Percentiles rank a stretch among this genome's conserved stretches.
phyloP scores from a whole-genome alignment of 2,888 invertebrate species.

The Diarsia brunnea region DNA sequence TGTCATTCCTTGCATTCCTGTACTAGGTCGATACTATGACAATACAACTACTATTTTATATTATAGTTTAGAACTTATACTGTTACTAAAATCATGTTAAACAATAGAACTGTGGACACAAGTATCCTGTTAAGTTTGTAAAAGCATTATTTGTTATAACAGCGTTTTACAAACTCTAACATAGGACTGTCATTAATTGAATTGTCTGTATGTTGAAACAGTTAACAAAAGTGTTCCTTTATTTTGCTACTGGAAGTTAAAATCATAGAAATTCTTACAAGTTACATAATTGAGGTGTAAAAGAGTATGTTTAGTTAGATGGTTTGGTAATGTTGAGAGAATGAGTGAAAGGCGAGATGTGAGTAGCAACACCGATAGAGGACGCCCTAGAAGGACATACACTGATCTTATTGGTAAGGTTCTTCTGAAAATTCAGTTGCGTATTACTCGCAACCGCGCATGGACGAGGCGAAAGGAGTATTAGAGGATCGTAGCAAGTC shows the following conservation, averaged over 20 bases:
- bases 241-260: background rate
- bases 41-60: too few species aligned
- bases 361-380: background rate
- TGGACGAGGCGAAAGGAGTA: too few species aligned
- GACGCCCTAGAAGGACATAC: too few species aligned
- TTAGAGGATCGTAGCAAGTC: too few species aligned
- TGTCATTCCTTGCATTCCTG: too few species aligned
- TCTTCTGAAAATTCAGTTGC: too few species aligned
- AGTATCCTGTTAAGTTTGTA: background rate
- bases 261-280: background rate
- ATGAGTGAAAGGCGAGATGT: background rate
- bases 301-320: background rate
- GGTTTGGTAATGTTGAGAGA: background rate
- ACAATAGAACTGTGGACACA: background rate
- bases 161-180: too few species aligned
- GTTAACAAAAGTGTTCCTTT: background rate
- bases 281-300: background rate
- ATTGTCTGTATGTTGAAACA: background rate
- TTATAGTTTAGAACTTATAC: background rate
- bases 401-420: too few species aligned
- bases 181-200: background rate
- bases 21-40: too few species aligned
- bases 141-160: too few species aligned
- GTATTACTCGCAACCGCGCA: too few species aligned
- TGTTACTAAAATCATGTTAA: background rate